Evolutionary conservation across 2,888 invertebrate genomes (phyloP).

Genomic region (Cheilosia vernalis): DNA sequence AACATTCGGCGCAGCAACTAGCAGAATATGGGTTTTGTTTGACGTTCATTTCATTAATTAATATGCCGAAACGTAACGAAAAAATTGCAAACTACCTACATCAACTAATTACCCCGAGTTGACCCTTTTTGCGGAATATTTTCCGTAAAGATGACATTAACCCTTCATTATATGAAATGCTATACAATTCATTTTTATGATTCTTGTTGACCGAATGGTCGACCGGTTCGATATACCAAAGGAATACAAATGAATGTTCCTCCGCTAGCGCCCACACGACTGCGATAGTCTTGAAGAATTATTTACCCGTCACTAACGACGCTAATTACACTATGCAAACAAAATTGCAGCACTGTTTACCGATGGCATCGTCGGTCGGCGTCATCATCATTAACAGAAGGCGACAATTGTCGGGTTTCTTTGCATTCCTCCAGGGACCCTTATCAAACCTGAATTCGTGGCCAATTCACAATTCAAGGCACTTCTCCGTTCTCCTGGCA

Average conservation of each 20-base stretch:
- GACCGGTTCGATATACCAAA: slow-evolving; percentile 49
- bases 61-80: too few relatives aligned
- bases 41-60: too few relatives aligned
- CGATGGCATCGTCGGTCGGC: slow-evolving; percentile 26
- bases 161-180: slow-evolving; percentile 62
- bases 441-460: neutral
- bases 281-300: slow-evolving; percentile 55
- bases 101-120: neutral
- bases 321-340: slow-evolving; percentile 69
- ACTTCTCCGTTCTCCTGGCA: too few relatives aligned
- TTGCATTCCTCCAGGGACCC: neutral
- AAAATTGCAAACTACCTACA: too few relatives aligned
- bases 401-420: neutral
- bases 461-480: neutral
- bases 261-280: neutral
- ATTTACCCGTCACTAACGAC: slow-evolving; percentile 64
- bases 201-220: slow-evolving; percentile 45
- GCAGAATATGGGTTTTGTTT: too few relatives aligned
- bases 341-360: slow-evolving; percentile 57
- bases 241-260: slow-evolving; percentile 55
- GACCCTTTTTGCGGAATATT: slow-evolving; percentile 43
- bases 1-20: too few relatives aligned
- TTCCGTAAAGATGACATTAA: slow-evolving; percentile 56
- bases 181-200: slow-evolving; percentile 57
- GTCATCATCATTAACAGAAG: slow-evolving; percentile 5